phyloP scores from a whole-genome alignment of 1,140 invertebrate species.

The Drosophila hydei region DNA sequence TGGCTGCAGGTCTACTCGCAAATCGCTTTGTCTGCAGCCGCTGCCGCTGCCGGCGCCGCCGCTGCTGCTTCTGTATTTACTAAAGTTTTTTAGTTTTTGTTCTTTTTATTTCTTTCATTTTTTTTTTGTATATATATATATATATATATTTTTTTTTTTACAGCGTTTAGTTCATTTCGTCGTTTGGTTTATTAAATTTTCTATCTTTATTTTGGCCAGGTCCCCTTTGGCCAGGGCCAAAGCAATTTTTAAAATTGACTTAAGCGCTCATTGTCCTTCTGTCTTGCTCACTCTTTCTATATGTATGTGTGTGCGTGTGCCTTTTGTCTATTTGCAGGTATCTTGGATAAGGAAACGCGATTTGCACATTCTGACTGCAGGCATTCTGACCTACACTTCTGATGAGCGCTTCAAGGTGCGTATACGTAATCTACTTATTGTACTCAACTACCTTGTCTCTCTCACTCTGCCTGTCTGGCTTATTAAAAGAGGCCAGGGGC shows the following conservation, averaged over 20 bases:
- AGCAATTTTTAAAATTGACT: conserved; percentile 79
- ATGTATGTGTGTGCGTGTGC: conserved; percentile 11
- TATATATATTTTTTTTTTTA: conserved; percentile 1
- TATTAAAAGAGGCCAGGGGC: conserved; percentile 64
- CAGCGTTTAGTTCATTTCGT: conserved; percentile 64
- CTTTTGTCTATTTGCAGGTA: conserved; percentile 85
- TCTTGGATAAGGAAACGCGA: conserved; percentile 91
- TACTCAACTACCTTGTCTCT: neutral
- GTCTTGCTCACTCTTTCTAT: conserved; percentile 25
- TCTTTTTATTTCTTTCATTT: conserved; percentile 29
- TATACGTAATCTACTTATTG: conserved; percentile 61
- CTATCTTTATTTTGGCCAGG: conserved; percentile 53
- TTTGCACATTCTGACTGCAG: conserved; percentile 90
- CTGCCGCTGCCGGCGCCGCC: neutral
- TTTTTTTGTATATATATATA: conserved; percentile 2
- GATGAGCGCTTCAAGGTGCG: conserved; percentile 88
- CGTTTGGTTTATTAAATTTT: conserved; percentile 76
- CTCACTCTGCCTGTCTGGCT: conserved; percentile 19
- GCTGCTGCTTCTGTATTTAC: conserved; percentile 24
- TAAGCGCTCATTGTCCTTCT: conserved; percentile 59
- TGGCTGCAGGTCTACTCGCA: conserved; percentile 25
- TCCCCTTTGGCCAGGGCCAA: conserved; percentile 40
- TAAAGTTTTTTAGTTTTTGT: conserved; percentile 38
- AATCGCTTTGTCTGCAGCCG: conserved; percentile 43
- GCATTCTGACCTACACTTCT: conserved; percentile 90